A percentile compares a stretch with the other conserved stretches of the same genome.
These are phyloP conservation scores for Allolobophora icterica DNA, from an alignment of 2,888 invertebrate species.

Conservation along the genomic window DNA sequence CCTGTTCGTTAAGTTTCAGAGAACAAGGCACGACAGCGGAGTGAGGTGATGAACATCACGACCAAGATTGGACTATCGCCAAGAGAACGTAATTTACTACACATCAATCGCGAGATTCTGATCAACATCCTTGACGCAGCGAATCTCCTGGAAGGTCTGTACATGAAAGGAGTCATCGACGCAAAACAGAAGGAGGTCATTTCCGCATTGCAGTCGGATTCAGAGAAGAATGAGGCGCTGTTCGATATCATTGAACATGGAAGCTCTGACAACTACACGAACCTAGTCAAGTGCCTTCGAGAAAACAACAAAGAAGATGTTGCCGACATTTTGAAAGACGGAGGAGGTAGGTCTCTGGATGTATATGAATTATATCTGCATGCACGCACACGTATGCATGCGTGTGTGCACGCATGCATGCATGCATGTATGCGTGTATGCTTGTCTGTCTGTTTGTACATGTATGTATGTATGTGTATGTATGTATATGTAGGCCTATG, in stretches of 20 bases:
- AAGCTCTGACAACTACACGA: neutral
- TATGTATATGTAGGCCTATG: too few relatives aligned
- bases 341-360: neutral
- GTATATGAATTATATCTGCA: too few relatives aligned
- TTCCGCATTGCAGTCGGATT: neutral
- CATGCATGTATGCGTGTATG: too few relatives aligned
- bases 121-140: neutral
- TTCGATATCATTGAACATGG: neutral
- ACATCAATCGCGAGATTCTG: neutral
- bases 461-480: too few relatives aligned
- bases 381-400: too few relatives aligned
- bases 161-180: neutral
- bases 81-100: neutral
- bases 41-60: neutral
- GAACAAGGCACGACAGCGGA: neutral
- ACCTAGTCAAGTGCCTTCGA: slow-evolving; percentile 11
- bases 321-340: neutral
- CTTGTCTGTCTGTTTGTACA: too few relatives aligned
- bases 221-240: neutral
- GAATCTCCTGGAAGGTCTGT: neutral
- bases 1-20: neutral
- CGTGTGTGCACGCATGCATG: too few relatives aligned
- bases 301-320: slow-evolving; percentile 20
- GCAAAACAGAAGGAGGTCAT: neutral
- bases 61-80: neutral